A percentile compares a stretch with the other conserved stretches of the same genome.
Evolutionary conservation across 2,888 invertebrate species (phyloP).

Genomic region (Deilephila porcellus): DNA sequence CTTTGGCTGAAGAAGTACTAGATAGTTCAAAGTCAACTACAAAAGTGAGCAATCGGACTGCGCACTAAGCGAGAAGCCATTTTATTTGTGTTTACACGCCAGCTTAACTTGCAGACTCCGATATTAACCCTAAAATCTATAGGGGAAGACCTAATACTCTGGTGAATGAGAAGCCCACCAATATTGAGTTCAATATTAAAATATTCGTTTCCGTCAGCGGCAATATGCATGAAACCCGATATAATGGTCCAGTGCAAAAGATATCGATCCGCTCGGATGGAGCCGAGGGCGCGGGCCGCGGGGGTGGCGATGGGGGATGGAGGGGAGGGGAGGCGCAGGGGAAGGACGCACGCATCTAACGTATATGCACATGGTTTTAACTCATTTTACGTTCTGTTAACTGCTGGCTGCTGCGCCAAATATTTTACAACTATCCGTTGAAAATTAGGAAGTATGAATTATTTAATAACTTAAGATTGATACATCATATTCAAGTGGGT

Average conservation of each 20-base stretch:
- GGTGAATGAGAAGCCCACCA: not conserved
- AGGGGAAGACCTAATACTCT: not conserved
- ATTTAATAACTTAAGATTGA: no score
- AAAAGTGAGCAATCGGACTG: no score
- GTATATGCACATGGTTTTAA: not conserved
- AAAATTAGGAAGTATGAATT: no score
- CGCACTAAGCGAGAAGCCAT: no score
- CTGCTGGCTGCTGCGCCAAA: not conserved
- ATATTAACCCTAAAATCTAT: not conserved
- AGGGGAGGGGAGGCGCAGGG: not conserved
- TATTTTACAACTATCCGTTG: no score
- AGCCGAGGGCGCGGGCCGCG: slow-evolving; percentile 14
- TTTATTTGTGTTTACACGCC: no score
- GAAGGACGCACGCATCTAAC: slow-evolving; percentile 18
- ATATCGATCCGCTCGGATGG: slow-evolving; percentile 37
- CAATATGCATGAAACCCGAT: slow-evolving; percentile 15
- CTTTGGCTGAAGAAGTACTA: no score
- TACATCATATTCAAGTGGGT: no score
- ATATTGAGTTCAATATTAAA: not conserved
- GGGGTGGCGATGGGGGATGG: not conserved
- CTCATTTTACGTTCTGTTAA: not conserved
- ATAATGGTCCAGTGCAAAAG: slow-evolving; percentile 33
- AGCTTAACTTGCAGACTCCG: no score
- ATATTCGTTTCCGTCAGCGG: not conserved
- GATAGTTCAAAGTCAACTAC: no score